Evolutionary conservation across 1,140 invertebrate genomes (phyloP), one percentile per base, ranked within the genome.

Genomic region (Globodera ellingtonae): DNA sequence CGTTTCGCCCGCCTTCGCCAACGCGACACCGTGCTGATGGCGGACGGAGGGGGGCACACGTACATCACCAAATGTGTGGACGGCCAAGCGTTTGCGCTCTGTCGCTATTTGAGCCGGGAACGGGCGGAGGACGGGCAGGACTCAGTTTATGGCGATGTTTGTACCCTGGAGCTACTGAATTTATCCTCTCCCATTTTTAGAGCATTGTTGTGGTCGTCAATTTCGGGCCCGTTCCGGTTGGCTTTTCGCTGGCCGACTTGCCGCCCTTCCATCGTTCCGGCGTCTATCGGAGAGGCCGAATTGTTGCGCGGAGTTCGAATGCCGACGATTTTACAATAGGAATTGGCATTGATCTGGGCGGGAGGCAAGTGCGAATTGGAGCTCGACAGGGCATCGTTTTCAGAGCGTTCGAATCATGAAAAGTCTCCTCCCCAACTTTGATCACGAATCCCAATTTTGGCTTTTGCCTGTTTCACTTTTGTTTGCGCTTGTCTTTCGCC

Each of bases 341-440:
- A 3, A 65, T 79, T 66, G 72, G 62, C 48, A 72, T 84, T 47
- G 72, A 86, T 47, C 52, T 84, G 44, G n/a, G 46, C 18, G 13
- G 50, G 10, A 73, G 83, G 56, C 24, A 48, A 15, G 71, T 84
- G 59, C 47, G 46, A 44, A 46, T 84, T 9, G 81, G 76, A n/a
- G 15, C 85, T 0, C 15, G 80, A 8, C 70, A 84, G 76, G 85
- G 71, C 47, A 72, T 84, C 47, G 69, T 84, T 35, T 78, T 84
- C 65, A 85, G 73, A 48, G 21, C 56, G 65, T 72, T 80, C 62
- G 62, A 21, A 18, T 46, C 24, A 9, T 70, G 67, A 70, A 15
- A 35, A 13, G 35, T 47, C 35, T 21, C 8, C 47, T 24, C 18
- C 50, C 47, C 35, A 35, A 35, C 35, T 35, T 24, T 35, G 35